Conservation (phyloP, 2,888 invertebrate species). For the Hydroisotoma schaefferi region DNA sequence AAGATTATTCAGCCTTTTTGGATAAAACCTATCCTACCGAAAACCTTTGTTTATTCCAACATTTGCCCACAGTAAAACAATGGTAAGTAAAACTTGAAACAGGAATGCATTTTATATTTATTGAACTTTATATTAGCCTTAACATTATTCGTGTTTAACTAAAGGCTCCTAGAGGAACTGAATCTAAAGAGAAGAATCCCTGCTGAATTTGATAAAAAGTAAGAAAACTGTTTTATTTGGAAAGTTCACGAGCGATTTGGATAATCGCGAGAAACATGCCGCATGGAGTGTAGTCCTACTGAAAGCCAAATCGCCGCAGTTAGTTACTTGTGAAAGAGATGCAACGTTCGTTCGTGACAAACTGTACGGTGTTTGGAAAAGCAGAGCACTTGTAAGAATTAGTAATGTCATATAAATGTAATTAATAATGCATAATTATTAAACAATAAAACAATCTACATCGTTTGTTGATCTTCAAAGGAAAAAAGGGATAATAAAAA, state of each 20-base stretch:
- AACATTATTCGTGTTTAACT: too few species aligned
- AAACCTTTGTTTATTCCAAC: too few species aligned
- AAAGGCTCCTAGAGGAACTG: too few species aligned
- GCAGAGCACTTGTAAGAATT: conserved; percentile 8
- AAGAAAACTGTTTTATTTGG: conserved; percentile 15
- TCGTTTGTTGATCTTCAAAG: background rate
- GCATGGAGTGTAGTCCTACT: conserved; percentile 3
- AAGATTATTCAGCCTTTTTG: too few species aligned
- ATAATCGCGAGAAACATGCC: background rate
- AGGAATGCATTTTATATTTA: too few species aligned
- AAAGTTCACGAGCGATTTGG: background rate
- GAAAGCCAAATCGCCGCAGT: background rate
- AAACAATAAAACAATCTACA: background rate
- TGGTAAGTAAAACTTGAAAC: too few species aligned
- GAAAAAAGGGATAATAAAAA: background rate
- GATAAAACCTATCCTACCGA: too few species aligned
- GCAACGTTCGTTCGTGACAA: conserved; percentile 3
- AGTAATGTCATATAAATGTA: too few species aligned
- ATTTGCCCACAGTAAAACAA: too few species aligned
- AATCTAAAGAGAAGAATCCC: conserved; percentile 5
- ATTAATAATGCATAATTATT: background rate
- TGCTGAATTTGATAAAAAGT: background rate
- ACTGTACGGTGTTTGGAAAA: conserved; percentile 3
- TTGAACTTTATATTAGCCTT: too few species aligned
- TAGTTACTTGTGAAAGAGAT: background rate